A percentile compares a stretch with the other conserved stretches of the same genome.
These are phyloP conservation scores for Heteractis magnifica DNA, from an alignment of 92 coral and sea anemone species.

Conservation along the genomic window DNA sequence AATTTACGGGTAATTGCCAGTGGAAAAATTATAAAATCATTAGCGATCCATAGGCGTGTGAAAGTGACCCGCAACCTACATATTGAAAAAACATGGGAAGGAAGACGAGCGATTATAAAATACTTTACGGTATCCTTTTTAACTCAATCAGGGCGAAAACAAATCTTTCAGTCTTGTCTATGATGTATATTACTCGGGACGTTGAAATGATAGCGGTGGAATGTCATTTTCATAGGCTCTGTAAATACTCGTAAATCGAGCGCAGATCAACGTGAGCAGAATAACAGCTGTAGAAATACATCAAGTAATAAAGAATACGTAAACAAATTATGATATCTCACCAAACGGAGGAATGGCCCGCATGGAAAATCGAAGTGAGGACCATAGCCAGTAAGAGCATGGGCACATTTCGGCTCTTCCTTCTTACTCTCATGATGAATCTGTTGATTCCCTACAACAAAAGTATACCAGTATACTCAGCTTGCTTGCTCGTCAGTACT, in stretches of 20 bases:
- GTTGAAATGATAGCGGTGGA: background rate
- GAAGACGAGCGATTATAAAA: constrained; percentile 7
- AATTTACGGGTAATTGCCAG: constrained; percentile 68
- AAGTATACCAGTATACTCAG: constrained; percentile 35
- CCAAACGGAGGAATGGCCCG: constrained; percentile 73
- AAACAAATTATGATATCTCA: constrained; percentile 30
- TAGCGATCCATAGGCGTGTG: constrained; percentile 40
- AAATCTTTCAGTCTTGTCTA: background rate
- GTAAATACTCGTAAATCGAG: background rate
- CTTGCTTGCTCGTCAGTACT: constrained; percentile 28
- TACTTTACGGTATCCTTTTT: background rate
- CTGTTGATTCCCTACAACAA: constrained; percentile 55
- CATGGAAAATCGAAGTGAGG: constrained; percentile 74
- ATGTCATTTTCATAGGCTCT: background rate
- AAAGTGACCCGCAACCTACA: constrained; percentile 1
- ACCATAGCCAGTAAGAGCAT: constrained; percentile 51
- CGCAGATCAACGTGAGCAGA: background rate
- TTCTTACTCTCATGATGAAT: constrained; percentile 61
- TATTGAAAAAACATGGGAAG: constrained; percentile 4
- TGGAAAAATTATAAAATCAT: constrained; percentile 65
- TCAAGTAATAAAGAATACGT: background rate
- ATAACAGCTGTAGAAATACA: constrained; percentile 16
- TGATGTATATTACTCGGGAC: background rate
- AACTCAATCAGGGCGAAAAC: background rate
- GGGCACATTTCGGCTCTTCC: constrained; percentile 63